phyloP scores from a whole-genome alignment of 2,113 vertebrate species.

The Neopipo cinnamomea region DNA sequence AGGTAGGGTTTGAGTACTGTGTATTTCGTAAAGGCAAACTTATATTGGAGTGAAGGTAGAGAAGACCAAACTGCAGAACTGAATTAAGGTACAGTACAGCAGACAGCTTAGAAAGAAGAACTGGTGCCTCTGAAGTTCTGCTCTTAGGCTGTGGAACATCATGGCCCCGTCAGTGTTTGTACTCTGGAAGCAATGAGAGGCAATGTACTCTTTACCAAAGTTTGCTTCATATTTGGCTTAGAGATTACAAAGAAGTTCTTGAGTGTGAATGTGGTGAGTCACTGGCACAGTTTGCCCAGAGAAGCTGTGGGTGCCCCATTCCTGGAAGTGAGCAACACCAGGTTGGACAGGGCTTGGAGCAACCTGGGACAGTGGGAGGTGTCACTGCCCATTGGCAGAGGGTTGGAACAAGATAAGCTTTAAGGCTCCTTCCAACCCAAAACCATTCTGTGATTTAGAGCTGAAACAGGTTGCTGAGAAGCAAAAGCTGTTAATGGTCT shows the following conservation, averaged over 20 bases:
- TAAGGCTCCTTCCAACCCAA: neutral
- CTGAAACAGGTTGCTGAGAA: neutral
- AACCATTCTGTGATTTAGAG: neutral
- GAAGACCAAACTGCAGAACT: too few relatives aligned
- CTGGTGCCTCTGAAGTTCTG: neutral
- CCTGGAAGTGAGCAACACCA: neutral
- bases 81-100: neutral
- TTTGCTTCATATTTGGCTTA: neutral
- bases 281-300: neutral
- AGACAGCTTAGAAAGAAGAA: neutral
- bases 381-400: neutral
- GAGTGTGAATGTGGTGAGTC: neutral
- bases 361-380: neutral
- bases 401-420: neutral
- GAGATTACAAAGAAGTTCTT: neutral
- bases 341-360: neutral
- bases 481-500: neutral
- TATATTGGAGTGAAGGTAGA: neutral
- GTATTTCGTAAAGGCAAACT: neutral
- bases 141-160: fast-evolving
- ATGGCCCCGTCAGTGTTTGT: neutral
- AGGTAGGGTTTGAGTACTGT: neutral
- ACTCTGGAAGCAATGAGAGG: neutral
- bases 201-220: neutral
- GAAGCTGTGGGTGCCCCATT: neutral